Conservation (phyloP, 2,113 vertebrate genomes). For the Ophthalmotilapia sp. region DNA sequence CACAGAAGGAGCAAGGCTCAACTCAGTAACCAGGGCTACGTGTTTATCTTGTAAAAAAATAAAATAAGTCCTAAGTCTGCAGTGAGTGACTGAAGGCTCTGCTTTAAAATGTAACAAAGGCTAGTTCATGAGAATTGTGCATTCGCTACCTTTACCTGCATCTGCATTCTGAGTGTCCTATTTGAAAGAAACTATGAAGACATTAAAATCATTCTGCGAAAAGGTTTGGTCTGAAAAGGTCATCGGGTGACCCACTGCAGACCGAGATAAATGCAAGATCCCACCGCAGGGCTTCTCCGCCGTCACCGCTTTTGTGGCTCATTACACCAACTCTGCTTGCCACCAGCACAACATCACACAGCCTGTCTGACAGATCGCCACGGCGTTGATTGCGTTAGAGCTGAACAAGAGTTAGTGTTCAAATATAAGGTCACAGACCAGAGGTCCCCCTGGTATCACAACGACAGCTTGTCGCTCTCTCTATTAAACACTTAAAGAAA, state of each 20-base stretch:
- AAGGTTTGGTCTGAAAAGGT: not conserved
- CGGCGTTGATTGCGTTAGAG: not conserved
- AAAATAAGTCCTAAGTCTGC: not conserved
- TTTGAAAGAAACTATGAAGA: not conserved
- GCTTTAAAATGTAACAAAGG: not conserved
- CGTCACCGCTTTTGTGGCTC: not conserved
- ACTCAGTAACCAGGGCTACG: not conserved
- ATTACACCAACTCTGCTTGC: not conserved
- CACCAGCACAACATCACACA: not conserved
- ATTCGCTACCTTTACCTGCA: not conserved
- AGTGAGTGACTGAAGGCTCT: not conserved
- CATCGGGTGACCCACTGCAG: not conserved
- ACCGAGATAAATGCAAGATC: not conserved
- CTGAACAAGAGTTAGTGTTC: not conserved
- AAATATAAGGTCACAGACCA: not conserved
- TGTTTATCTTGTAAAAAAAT: not conserved
- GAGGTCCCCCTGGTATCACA: not conserved
- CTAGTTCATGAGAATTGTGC: not conserved
- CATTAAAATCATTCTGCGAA: not conserved
- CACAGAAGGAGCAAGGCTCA: not conserved
- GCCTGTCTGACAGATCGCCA: conserved; percentile 5
- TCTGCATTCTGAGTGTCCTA: not conserved
- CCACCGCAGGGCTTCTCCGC: not conserved
- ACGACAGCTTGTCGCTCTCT: not conserved
- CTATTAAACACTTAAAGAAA: not conserved